A percentile compares a stretch with the other conserved stretches of the same genome.
Evolutionary conservation across 1,140 invertebrate species (phyloP).

Genomic region (Drosophila littoralis): DNA sequence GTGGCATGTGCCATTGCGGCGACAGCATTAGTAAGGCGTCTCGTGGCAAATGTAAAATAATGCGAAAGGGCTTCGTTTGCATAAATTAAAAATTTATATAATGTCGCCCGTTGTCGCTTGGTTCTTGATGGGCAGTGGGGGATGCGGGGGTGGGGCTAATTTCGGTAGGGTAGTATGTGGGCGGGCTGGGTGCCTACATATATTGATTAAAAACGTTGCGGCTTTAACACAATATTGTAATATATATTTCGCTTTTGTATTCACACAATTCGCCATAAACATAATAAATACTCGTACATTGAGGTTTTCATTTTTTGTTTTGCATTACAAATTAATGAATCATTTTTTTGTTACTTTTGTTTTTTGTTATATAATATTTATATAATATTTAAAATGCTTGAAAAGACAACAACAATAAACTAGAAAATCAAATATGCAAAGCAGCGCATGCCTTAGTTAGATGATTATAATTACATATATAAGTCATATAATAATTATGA

Average conservation of each 20-base stretch:
- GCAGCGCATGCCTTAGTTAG: conserved; percentile 40
- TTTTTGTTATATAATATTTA: conserved; percentile 21
- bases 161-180: conserved; percentile 16
- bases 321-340: conserved; percentile 58
- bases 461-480: conserved; percentile 27
- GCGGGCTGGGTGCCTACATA: conserved; percentile 10
- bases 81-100: conserved; percentile 84
- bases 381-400: conserved; percentile 53
- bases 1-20: conserved; percentile 45
- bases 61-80: conserved; percentile 83
- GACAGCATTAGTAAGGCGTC: conserved; percentile 79
- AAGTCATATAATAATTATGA: conserved; percentile 28
- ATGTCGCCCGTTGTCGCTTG: conserved; percentile 64
- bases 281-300: conserved; percentile 54
- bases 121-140: background rate
- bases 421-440: conserved; percentile 60
- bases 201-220: conserved; percentile 47
- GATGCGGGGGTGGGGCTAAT: conserved; percentile 41
- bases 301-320: conserved; percentile 18
- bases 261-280: conserved; percentile 62
- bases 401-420: conserved; percentile 72
- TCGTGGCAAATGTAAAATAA: conserved; percentile 82
- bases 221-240: conserved; percentile 76
- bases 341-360: conserved; percentile 19
- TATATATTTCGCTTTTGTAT: conserved; percentile 61